Percentiles rank a stretch among this genome's conserved stretches.
These are phyloP conservation scores for Ammospiza nelsoni DNA, from an alignment of 2,113 vertebrate genomes.

Conservation along the genomic window DNA sequence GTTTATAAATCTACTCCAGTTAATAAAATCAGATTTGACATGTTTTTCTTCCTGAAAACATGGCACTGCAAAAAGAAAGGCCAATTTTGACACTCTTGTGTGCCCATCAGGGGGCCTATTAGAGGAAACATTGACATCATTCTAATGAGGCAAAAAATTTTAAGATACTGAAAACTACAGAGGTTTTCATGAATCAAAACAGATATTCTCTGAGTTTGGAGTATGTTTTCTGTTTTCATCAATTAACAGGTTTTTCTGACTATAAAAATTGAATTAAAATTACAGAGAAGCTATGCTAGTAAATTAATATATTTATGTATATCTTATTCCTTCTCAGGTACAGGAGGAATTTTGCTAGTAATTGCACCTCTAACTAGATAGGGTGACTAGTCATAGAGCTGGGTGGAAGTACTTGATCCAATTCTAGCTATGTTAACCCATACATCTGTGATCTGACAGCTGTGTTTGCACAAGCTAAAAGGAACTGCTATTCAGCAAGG, in stretches of 20 bases:
- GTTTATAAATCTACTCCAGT: not conserved
- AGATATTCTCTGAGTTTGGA: not conserved
- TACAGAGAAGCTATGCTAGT: not conserved
- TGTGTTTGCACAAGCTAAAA: not conserved
- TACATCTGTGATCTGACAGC: not conserved
- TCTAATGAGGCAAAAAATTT: not conserved
- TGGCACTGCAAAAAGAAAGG: not conserved
- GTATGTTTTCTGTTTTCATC: not conserved
- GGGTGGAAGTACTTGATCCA: not conserved
- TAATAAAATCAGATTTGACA: not conserved
- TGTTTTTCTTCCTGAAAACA: not conserved
- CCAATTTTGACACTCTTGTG: not conserved
- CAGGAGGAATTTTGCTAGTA: not conserved
- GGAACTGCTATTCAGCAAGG: not conserved
- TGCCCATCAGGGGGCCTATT: not conserved
- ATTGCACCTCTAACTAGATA: not conserved
- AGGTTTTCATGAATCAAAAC: not conserved
- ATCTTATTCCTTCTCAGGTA: not conserved
- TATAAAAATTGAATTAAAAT: not conserved
- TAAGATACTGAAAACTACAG: not conserved
- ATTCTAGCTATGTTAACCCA: not conserved
- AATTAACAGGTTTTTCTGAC: not conserved
- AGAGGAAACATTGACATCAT: not conserved
- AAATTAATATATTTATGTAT: not conserved
- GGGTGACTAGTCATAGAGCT: not conserved